Percentiles rank a stretch among this genome's conserved stretches.
phyloP scores from a whole-genome alignment of 2,888 invertebrate species.

The Liopterus haemorrhoidalis region DNA sequence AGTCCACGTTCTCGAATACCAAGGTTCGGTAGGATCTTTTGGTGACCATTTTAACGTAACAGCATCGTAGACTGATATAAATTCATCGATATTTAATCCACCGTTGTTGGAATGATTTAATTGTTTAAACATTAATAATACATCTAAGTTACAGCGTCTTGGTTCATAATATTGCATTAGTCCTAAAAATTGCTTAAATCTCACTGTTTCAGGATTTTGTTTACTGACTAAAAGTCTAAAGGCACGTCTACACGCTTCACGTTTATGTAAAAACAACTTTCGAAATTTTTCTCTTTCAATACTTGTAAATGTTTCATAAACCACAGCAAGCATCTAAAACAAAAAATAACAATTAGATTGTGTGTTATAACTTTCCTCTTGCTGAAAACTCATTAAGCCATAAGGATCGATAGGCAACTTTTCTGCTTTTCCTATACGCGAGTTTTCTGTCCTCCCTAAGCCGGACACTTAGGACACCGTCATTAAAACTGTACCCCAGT shows the following conservation, averaged over 20 bases:
- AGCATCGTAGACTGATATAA: slow-evolving; percentile 66
- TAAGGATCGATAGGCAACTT: too few relatives aligned
- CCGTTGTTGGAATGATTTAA: slow-evolving; percentile 65
- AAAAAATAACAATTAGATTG: slow-evolving; percentile 10
- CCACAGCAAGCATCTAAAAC: slow-evolving; percentile 76
- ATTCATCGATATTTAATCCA: slow-evolving; percentile 64
- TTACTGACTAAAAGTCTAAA: slow-evolving; percentile 75
- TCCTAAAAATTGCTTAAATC: slow-evolving; percentile 72
- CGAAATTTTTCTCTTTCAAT: slow-evolving; percentile 81
- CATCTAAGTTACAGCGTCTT: slow-evolving; percentile 64
- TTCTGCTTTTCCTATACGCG: too few relatives aligned
- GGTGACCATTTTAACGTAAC: slow-evolving; percentile 68
- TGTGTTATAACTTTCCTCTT: too few relatives aligned
- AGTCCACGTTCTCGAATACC: slow-evolving; percentile 61
- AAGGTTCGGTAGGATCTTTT: slow-evolving; percentile 63
- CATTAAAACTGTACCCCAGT: too few relatives aligned
- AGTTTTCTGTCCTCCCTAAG: too few relatives aligned
- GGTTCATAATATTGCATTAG: slow-evolving; percentile 74
- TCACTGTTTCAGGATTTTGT: slow-evolving; percentile 61
- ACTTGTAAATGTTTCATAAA: slow-evolving; percentile 82
- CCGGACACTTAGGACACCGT: too few relatives aligned
- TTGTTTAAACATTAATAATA: slow-evolving; percentile 74
- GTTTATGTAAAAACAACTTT: slow-evolving; percentile 72
- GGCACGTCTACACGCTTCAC: slow-evolving; percentile 74
- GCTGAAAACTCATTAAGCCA: too few relatives aligned